phyloP scores from a whole-genome alignment of 2,797 vertebrate genomes.

The Borostomias antarcticus region DNA sequence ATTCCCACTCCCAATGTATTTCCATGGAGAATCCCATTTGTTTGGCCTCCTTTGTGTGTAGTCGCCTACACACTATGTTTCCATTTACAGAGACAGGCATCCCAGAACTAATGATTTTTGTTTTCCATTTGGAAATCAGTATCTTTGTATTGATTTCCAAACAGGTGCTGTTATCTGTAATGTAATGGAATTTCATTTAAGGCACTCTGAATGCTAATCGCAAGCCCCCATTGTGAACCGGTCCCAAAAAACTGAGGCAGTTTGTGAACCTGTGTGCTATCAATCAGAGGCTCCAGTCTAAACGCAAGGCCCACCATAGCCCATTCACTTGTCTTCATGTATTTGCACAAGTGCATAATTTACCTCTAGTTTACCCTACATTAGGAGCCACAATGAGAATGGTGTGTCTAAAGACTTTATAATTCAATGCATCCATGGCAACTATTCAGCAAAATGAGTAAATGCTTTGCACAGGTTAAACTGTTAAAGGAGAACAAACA shows the following conservation, averaged over 20 bases:
- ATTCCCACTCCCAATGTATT: not conserved
- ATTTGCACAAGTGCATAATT: conserved; percentile 80
- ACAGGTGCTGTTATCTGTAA: conserved; percentile 70
- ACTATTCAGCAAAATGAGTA: conserved; percentile 63
- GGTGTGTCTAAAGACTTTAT: conserved; percentile 61
- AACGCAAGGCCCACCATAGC: conserved; percentile 60
- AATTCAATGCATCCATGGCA: conserved; percentile 58
- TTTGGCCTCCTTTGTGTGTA: not conserved
- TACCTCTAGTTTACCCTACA: conserved; percentile 74
- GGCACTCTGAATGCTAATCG: conserved; percentile 68
- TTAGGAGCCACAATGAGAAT: conserved; percentile 68
- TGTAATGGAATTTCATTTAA: conserved; percentile 69
- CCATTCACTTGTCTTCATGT: conserved; percentile 73
- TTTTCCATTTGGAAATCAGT: not conserved
- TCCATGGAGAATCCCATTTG: not conserved
- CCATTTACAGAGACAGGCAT: not conserved
- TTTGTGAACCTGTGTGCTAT: conserved; percentile 68
- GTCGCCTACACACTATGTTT: not conserved
- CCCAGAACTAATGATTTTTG: conserved; percentile 1
- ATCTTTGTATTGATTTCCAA: conserved; percentile 29
- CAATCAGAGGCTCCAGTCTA: conserved; percentile 74
- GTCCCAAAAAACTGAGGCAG: conserved; percentile 47
- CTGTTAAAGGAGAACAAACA: conserved; percentile 54
- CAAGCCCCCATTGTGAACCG: conserved; percentile 47
- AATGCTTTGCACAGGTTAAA: conserved; percentile 56